These are phyloP conservation scores for Macrosiphum euphorbiae DNA, from an alignment of 2,888 invertebrate genomes.

Conservation along the genomic window DNA sequence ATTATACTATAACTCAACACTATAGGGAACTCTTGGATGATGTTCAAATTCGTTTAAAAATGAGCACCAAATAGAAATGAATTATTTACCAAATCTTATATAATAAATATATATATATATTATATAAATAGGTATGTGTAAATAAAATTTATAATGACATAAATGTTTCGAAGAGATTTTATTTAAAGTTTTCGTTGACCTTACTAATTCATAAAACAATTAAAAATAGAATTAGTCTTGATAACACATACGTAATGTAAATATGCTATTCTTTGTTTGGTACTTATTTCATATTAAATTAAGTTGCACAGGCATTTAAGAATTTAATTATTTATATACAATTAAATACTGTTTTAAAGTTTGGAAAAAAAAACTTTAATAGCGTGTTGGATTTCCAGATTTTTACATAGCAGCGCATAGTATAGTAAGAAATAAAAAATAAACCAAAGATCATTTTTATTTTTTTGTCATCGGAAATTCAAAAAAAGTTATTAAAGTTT, in stretches of 20 bases:
- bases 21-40: neutral
- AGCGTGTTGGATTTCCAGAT: neutral
- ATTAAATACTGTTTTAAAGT: too few relatives aligned
- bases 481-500: too few relatives aligned
- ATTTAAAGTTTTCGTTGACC: neutral
- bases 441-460: too few relatives aligned
- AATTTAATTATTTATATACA: neutral
- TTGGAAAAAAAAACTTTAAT: neutral
- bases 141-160: neutral
- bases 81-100: neutral
- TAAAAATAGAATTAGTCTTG: neutral
- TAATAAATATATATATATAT: neutral
- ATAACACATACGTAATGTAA: neutral
- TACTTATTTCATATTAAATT: neutral
- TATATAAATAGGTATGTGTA: neutral
- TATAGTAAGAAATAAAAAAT: too few relatives aligned
- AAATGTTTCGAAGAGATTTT: neutral
- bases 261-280: neutral
- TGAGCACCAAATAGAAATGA: neutral
- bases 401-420: neutral
- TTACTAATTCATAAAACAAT: neutral
- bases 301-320: neutral
- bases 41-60: constrained; percentile 23
- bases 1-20: constrained; percentile 8
- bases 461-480: too few relatives aligned